phyloP scores from a whole-genome alignment of 2,113 vertebrate species.

The Sialia sialis region DNA sequence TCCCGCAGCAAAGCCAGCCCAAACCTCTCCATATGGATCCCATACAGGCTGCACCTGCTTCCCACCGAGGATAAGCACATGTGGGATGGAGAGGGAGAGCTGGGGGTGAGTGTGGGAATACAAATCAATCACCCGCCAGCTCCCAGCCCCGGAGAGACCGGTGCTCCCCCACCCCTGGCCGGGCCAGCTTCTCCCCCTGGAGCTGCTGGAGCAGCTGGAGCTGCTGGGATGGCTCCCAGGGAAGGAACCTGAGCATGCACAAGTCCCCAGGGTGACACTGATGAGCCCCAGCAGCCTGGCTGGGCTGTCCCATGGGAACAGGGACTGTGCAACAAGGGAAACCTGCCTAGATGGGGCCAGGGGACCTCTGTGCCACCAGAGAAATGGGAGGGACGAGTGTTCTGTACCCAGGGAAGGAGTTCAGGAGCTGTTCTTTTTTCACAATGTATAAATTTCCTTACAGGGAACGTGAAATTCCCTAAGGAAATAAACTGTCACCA shows the following conservation, averaged over 20 bases:
- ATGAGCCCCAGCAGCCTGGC: neutral
- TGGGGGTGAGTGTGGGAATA: neutral
- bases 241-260: fast-evolving
- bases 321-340: neutral
- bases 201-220: neutral
- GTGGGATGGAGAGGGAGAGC: neutral
- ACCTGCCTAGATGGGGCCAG: fast-evolving
- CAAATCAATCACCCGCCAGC: neutral
- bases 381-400: fast-evolving
- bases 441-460: neutral
- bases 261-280: fast-evolving
- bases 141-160: fast-evolving
- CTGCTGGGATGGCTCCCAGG: neutral
- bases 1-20: neutral
- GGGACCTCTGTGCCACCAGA: no score
- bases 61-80: neutral
- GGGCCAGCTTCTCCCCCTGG: neutral
- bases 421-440: neutral
- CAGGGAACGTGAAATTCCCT: neutral
- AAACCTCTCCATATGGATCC: constrained; percentile 28
- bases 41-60: neutral
- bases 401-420: neutral
- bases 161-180: fast-evolving
- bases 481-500: neutral
- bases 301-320: neutral